A percentile compares a stretch with the other conserved stretches of the same genome.
phyloP scores from a whole-genome alignment of 2,797 vertebrate genomes.

The Clamator glandarius region DNA sequence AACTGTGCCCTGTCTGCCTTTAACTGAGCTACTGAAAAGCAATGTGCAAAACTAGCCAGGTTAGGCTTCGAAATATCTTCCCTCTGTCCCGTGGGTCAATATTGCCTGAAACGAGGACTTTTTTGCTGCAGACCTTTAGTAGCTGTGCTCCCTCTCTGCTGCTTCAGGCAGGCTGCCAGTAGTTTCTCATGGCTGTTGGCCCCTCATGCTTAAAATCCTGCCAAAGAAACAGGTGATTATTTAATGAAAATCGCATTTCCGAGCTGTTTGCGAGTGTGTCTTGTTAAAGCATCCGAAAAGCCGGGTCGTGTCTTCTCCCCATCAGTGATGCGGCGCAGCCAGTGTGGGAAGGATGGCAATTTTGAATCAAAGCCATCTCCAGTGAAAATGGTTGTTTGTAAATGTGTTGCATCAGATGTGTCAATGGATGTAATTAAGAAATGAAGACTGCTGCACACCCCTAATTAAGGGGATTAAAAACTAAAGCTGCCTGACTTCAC shows the following conservation, averaged over 20 bases:
- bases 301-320: neutral
- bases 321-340: neutral
- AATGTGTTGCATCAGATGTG: slow-evolving; percentile 47
- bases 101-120: neutral
- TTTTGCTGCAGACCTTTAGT: neutral
- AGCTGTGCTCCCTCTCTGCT: rapidly evolving
- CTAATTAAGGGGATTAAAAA: slow-evolving; percentile 61
- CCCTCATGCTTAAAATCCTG: neutral
- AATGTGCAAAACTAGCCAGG: neutral
- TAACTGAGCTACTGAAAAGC: neutral
- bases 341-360: neutral
- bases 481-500: slow-evolving; percentile 49
- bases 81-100: neutral
- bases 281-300: neutral
- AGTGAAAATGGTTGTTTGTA: slow-evolving; percentile 36
- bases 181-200: neutral
- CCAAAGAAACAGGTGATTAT: neutral
- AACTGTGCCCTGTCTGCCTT: neutral
- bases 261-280: rapidly evolving
- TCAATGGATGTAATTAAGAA: slow-evolving; percentile 64
- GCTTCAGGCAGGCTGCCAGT: neutral
- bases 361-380: slow-evolving; percentile 39
- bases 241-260: neutral
- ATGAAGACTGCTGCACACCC: slow-evolving; percentile 34
- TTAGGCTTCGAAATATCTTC: neutral